These are phyloP conservation scores for Rattus rattus DNA, from an alignment of 2,113 vertebrate species.

Conservation along the genomic window DNA sequence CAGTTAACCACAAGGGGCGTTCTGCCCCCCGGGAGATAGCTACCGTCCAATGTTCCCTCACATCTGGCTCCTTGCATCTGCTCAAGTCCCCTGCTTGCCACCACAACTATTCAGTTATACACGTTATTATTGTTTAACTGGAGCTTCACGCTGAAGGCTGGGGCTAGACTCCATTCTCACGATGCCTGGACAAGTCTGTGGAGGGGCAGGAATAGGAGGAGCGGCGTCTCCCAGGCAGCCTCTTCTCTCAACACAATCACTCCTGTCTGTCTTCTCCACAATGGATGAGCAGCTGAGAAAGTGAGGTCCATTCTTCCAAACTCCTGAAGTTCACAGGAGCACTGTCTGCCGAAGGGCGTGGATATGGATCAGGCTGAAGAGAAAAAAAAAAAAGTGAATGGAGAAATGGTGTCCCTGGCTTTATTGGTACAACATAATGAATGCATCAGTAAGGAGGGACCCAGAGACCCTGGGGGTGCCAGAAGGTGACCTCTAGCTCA, in stretches of 20 bases:
- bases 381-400: constrained; percentile 29
- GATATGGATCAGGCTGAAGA: not conserved
- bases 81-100: not conserved
- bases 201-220: not conserved
- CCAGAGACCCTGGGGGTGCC: not conserved
- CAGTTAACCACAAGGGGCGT: not conserved
- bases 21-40: not conserved
- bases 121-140: not conserved
- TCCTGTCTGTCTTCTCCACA: not conserved
- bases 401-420: constrained; percentile 23
- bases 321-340: not conserved
- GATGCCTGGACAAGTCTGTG: not conserved
- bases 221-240: no score
- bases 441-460: not conserved
- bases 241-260: not conserved
- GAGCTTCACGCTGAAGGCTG: not conserved
- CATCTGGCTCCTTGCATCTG: not conserved
- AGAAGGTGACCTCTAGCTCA: constrained; percentile 12
- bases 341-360: not conserved
- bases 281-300: not conserved
- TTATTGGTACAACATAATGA: constrained; percentile 35
- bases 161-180: not conserved
- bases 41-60: not conserved
- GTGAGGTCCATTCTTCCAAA: not conserved
- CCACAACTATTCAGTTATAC: not conserved